Percentiles rank a stretch among this genome's conserved stretches.
phyloP scores from a whole-genome alignment of 2,888 invertebrate genomes.

The Tipula confusa region DNA sequence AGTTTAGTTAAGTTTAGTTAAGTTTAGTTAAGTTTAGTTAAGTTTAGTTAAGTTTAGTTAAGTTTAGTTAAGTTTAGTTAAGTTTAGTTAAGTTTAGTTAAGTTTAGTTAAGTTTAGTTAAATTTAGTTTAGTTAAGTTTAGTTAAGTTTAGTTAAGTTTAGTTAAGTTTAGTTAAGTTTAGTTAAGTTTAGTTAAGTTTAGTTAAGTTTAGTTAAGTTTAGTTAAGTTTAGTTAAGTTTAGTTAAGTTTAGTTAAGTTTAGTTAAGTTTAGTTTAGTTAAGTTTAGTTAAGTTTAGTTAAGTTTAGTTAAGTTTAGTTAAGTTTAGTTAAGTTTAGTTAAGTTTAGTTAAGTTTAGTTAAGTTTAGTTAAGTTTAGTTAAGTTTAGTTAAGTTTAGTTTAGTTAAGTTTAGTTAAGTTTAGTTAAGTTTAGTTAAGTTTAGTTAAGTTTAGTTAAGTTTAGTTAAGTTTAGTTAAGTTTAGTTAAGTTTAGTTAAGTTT shows the following conservation, averaged over 20 bases:
- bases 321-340: not conserved
- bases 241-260: not conserved
- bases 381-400: not conserved
- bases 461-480: no score
- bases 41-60: not conserved
- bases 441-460: not conserved
- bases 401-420: not conserved
- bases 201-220: not conserved
- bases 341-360: not conserved
- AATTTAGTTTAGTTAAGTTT: not conserved
- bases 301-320: not conserved
- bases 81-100: not conserved
- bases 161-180: not conserved
- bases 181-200: not conserved
- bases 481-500: no score
- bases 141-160: not conserved
- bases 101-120: not conserved
- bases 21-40: not conserved
- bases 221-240: not conserved
- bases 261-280: not conserved
- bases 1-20: not conserved
- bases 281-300: not conserved
- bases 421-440: not conserved
- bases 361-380: not conserved
- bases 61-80: not conserved